Percentiles rank a stretch among this genome's conserved stretches.
Evolutionary conservation across 2,797 vertebrate genomes (phyloP).

Genomic region (Ammospiza maritima): DNA sequence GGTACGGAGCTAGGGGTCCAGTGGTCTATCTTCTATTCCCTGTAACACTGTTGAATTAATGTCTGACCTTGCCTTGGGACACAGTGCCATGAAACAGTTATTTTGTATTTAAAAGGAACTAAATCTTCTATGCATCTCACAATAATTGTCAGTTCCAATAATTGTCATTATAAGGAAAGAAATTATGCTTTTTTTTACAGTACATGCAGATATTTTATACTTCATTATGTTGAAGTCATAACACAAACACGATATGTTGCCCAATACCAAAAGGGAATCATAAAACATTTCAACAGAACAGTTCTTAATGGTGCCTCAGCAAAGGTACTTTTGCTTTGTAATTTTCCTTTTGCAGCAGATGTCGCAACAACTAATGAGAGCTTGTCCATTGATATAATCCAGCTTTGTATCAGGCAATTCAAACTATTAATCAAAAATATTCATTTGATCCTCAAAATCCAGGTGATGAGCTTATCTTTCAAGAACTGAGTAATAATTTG

Average conservation of each 20-base stretch:
- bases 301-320: not conserved
- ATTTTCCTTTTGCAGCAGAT: slow-evolving; percentile 20
- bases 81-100: not conserved
- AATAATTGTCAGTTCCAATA: not conserved
- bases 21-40: not conserved
- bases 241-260: not conserved
- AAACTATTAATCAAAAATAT: not conserved
- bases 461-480: slow-evolving; percentile 23
- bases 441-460: slow-evolving; percentile 46
- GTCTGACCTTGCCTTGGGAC: not conserved
- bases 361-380: not conserved
- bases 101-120: not conserved
- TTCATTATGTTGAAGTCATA: not conserved
- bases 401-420: slow-evolving; percentile 34
- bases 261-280: not conserved
- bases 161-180: not conserved
- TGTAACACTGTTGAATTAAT: not conserved
- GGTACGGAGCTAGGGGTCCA: not conserved
- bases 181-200: not conserved
- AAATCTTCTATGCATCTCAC: not conserved
- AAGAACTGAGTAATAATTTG: not conserved
- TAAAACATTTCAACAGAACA: not conserved
- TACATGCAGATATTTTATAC: not conserved
- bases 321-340: not conserved
- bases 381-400: slow-evolving; percentile 42